Evolutionary conservation across 1,140 invertebrate genomes (phyloP).

Genomic region (Apis mellifera): DNA sequence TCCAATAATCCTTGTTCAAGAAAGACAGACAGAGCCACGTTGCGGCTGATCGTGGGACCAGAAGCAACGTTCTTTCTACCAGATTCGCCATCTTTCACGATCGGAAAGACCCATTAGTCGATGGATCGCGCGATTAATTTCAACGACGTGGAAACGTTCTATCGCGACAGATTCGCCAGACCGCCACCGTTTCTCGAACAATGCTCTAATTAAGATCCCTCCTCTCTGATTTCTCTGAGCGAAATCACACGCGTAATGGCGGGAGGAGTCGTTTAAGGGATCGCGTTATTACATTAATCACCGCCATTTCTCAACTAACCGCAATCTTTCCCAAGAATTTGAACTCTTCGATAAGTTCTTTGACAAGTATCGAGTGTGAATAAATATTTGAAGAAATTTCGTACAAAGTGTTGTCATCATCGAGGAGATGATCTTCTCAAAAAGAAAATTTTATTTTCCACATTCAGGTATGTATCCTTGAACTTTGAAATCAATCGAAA

Average conservation of each 20-base stretch:
- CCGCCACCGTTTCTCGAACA: background rate
- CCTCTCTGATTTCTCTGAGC: background rate
- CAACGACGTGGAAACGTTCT: constrained; percentile 10
- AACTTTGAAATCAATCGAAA: too few species aligned
- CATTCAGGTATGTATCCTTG: too few species aligned
- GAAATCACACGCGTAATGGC: constrained; percentile 12
- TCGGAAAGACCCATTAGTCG: background rate
- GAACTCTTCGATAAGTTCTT: too few species aligned
- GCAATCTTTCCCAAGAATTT: background rate
- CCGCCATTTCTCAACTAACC: background rate
- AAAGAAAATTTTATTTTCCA: too few species aligned
- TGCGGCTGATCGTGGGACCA: too few species aligned
- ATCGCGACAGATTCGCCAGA: background rate
- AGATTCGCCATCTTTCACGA: background rate
- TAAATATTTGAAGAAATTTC: background rate
- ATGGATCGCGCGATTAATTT: background rate
- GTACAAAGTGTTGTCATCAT: background rate
- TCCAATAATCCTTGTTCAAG: too few species aligned
- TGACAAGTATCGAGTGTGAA: background rate
- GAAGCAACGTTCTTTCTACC: background rate
- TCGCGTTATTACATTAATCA: constrained; percentile 28
- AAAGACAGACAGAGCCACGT: too few species aligned
- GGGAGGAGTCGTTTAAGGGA: background rate
- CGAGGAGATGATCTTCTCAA: too few species aligned
- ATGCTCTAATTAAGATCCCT: constrained; percentile 17